These are phyloP conservation scores for Thaumetopoea pityocampa DNA, from an alignment of 1,140 invertebrate species.

Conservation along the genomic window DNA sequence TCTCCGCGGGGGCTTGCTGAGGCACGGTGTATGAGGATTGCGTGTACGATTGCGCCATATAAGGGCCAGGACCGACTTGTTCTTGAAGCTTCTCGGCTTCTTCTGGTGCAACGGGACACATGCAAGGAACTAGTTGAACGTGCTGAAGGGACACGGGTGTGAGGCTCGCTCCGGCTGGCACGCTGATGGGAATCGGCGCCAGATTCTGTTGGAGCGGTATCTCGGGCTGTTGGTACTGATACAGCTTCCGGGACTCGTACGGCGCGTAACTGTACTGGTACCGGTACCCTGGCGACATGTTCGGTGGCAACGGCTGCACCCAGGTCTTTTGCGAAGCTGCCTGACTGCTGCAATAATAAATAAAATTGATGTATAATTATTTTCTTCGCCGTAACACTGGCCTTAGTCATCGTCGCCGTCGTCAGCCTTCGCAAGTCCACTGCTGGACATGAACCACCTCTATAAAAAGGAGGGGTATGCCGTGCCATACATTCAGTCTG, in stretches of 20 bases:
- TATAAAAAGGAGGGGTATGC: too few species aligned
- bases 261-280: constrained; percentile 67
- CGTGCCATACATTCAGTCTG: too few species aligned
- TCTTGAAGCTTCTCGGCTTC: constrained; percentile 71
- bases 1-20: constrained; percentile 37
- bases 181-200: constrained; percentile 70
- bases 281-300: constrained; percentile 47
- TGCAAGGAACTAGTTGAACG: constrained; percentile 75
- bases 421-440: too few species aligned
- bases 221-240: constrained; percentile 53
- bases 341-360: constrained; percentile 47
- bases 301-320: constrained; percentile 44
- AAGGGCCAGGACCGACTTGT: constrained; percentile 60
- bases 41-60: constrained; percentile 58
- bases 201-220: constrained; percentile 46
- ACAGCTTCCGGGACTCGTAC: constrained; percentile 61
- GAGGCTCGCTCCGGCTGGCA: constrained; percentile 69
- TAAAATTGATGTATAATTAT: too few species aligned
- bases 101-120: constrained; percentile 74
- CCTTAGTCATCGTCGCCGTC: too few species aligned
- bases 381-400: too few species aligned
- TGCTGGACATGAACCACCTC: too few species aligned
- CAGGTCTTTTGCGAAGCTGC: constrained; percentile 42
- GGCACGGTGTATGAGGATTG: constrained; percentile 41
- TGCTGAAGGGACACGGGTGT: constrained; percentile 71